These are phyloP conservation scores for Capitulum mitella DNA, from an alignment of 2,888 invertebrate genomes.

Conservation along the genomic window DNA sequence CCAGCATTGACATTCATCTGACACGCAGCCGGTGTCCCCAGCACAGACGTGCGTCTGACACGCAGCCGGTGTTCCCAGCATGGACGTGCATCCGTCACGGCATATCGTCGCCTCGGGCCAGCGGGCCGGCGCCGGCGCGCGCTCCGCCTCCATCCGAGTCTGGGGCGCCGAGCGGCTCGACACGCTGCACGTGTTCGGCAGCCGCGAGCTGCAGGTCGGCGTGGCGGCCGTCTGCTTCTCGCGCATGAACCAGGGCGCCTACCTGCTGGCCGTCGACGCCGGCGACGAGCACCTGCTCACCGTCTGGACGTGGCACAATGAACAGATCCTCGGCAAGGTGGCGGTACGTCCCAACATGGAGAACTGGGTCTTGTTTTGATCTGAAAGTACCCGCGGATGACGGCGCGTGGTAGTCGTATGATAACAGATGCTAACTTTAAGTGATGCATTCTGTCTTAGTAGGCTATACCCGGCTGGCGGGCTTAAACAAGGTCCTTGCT, in stretches of 20 bases:
- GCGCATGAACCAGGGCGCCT: slow-evolving; percentile 75
- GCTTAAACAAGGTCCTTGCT: no score
- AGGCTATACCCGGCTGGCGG: no score
- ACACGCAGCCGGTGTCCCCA: no score
- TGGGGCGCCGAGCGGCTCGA: slow-evolving; percentile 86
- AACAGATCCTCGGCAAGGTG: slow-evolving; percentile 84
- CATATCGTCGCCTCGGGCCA: slow-evolving; percentile 86
- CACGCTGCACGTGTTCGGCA: slow-evolving; percentile 81
- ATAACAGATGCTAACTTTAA: no score
- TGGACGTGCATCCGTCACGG: slow-evolving; percentile 80
- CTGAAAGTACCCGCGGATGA: no score
- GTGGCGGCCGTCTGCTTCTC: slow-evolving; percentile 84
- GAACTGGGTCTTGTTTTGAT: no score
- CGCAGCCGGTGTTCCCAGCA: no score
- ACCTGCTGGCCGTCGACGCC: slow-evolving; percentile 79
- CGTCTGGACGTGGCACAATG: slow-evolving; percentile 95
- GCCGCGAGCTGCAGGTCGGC: slow-evolving; percentile 80
- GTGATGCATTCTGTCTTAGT: no score
- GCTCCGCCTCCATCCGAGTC: slow-evolving; percentile 68
- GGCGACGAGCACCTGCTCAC: slow-evolving; percentile 82
- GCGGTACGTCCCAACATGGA: slow-evolving; percentile 72
- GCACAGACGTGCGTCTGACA: no score
- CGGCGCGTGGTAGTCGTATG: no score
- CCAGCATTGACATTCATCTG: no score
- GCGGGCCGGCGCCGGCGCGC: slow-evolving; percentile 60